Conservation (phyloP, 92 coral and sea anemone species). For the Parazoanthus swiftii region DNA sequence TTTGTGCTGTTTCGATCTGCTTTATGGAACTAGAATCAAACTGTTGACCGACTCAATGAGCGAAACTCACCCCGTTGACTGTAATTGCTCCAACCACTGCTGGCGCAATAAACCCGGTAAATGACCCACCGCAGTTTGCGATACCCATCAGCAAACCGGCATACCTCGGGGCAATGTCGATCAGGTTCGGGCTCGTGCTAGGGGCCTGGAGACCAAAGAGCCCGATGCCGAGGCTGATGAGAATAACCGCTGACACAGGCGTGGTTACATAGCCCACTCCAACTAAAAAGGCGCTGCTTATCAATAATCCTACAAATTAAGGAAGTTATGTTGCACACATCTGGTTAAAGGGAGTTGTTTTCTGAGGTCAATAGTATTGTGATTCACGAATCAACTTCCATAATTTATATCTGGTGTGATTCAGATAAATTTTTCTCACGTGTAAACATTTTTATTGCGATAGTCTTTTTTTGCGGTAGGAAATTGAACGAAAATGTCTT, state of each 20-base stretch:
- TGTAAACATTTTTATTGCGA: too few relatives aligned
- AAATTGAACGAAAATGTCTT: too few relatives aligned
- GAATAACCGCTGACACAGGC: slow-evolving; percentile 49
- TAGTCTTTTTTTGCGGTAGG: too few relatives aligned
- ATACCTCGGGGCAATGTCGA: slow-evolving; percentile 75
- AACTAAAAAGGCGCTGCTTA: slow-evolving; percentile 55
- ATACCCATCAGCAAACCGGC: slow-evolving; percentile 78
- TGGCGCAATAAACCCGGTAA: slow-evolving; percentile 72
- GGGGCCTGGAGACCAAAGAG: slow-evolving; percentile 49
- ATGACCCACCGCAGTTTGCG: slow-evolving; percentile 62
- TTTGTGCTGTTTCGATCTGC: too few relatives aligned
- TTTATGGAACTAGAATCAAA: too few relatives aligned
- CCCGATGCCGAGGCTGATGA: slow-evolving; percentile 64
- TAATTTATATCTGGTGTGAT: too few relatives aligned
- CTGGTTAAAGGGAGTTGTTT: too few relatives aligned
- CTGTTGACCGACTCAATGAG: too few relatives aligned
- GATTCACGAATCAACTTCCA: too few relatives aligned
- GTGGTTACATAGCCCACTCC: slow-evolving; percentile 63
- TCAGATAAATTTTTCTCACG: too few relatives aligned
- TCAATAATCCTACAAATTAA: slow-evolving; percentile 45
- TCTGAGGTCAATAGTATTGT: too few relatives aligned
- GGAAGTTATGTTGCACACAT: background rate
- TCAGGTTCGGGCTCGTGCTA: slow-evolving; percentile 58
- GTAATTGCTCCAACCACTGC: slow-evolving; percentile 70
- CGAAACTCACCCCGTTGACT: slow-evolving; percentile 62